phyloP scores from a whole-genome alignment of 2,113 vertebrate species.

The Perca flavescens region DNA sequence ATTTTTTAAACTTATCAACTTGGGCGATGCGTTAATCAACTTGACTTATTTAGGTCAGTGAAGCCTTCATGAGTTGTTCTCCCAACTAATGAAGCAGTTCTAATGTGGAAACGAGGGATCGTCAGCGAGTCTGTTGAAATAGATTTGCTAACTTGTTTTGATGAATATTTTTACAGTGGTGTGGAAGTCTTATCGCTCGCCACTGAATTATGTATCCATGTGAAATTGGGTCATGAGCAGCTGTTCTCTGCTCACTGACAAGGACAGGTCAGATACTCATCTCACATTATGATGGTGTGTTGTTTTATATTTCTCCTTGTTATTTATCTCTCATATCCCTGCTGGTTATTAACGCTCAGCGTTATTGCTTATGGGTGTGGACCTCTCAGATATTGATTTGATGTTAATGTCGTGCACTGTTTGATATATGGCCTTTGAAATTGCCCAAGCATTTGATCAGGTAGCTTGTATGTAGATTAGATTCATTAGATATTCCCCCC shows the following conservation, averaged over 20 bases:
- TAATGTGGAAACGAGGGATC: slow-evolving; percentile 23
- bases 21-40: slow-evolving; percentile 59
- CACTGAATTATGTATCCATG: slow-evolving; percentile 71
- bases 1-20: slow-evolving; percentile 70
- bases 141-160: slow-evolving; percentile 63
- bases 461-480: slow-evolving; percentile 81
- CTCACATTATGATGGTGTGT: slow-evolving; percentile 31
- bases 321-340: slow-evolving; percentile 67
- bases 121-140: slow-evolving; percentile 37
- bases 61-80: slow-evolving; percentile 62
- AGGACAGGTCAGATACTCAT: slow-evolving; percentile 71
- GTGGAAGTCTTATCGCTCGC: slow-evolving; percentile 40
- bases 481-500: slow-evolving; percentile 79
- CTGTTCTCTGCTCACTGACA: slow-evolving; percentile 58
- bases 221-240: slow-evolving; percentile 73
- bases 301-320: slow-evolving; percentile 63
- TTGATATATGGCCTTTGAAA: slow-evolving; percentile 78
- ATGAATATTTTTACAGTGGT: slow-evolving; percentile 64
- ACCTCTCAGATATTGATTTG: slow-evolving; percentile 73
- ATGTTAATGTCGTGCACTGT: slow-evolving; percentile 75
- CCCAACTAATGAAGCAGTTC: slow-evolving; percentile 56
- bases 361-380: slow-evolving; percentile 66
- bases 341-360: slow-evolving; percentile 66
- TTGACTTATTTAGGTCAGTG: slow-evolving; percentile 77
- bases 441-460: slow-evolving; percentile 82